Percentiles rank a stretch among this genome's conserved stretches.
These are phyloP conservation scores for Monomorium pharaonis DNA, from an alignment of 1,140 invertebrate species.

Conservation along the genomic window DNA sequence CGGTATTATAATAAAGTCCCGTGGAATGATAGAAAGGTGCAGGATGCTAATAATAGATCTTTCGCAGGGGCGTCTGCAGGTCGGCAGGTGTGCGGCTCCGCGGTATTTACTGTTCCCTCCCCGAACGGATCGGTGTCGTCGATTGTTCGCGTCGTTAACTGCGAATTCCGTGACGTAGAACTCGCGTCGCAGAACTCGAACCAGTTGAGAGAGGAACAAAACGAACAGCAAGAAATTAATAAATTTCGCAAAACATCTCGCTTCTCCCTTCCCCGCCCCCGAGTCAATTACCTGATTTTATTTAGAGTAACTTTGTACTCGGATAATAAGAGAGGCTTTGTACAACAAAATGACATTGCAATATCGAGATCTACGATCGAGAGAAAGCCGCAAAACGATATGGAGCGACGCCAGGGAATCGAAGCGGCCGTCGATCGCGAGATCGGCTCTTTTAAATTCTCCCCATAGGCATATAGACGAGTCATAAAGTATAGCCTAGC, in stretches of 20 bases:
- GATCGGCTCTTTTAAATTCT: conserved; percentile 35
- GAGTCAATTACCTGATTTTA: conserved; percentile 10
- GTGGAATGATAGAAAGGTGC: conserved; percentile 73
- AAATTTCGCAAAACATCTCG: too few species aligned
- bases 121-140: background rate
- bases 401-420: conserved; percentile 6
- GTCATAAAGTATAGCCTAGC: conserved; percentile 23
- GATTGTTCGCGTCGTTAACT: background rate
- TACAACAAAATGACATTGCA: conserved; percentile 26
- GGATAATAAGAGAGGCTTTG: conserved; percentile 33
- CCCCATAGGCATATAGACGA: conserved; percentile 9
- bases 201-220: background rate
- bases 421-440: conserved; percentile 14
- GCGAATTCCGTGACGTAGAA: too few species aligned
- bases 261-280: background rate
- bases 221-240: background rate
- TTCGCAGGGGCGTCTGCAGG: conserved; percentile 36
- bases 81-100: conserved; percentile 65
- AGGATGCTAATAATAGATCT: conserved; percentile 70
- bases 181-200: background rate
- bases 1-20: conserved; percentile 69
- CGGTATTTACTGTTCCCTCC: conserved; percentile 34
- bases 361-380: conserved; percentile 19
- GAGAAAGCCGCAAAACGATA: conserved; percentile 38
- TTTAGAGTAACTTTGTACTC: conserved; percentile 29